A percentile compares a stretch with the other conserved stretches of the same genome.
Conservation (phyloP, 1,140 invertebrate genomes). For the Vollenhovia emeryi region DNA sequence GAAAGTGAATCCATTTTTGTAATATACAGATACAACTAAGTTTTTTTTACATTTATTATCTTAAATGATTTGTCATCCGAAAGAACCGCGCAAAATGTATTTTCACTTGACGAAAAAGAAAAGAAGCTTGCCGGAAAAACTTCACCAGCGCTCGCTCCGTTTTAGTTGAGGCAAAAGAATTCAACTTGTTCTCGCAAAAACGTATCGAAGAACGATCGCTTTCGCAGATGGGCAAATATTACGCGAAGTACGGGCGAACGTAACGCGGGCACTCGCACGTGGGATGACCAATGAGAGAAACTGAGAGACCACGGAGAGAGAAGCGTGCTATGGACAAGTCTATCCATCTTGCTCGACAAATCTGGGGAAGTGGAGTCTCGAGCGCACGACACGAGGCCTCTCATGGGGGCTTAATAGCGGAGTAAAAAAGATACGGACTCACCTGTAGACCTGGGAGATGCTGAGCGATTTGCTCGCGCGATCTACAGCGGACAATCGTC, state of each 20-base stretch:
- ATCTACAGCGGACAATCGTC: background rate
- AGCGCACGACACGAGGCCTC: conserved; percentile 13
- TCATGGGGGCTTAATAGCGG: conserved; percentile 27
- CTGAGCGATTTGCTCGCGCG: conserved; percentile 40
- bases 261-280: conserved; percentile 3
- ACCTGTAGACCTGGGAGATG: conserved; percentile 24
- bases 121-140: background rate
- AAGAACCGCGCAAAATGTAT: background rate
- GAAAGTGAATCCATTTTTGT: background rate
- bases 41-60: background rate
- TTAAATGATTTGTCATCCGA: background rate
- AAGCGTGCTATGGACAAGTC: conserved; percentile 64
- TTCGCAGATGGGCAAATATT: conserved; percentile 21
- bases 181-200: conserved; percentile 4
- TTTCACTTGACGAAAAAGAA: background rate
- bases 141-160: background rate
- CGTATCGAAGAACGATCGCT: conserved; percentile 21
- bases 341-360: conserved; percentile 70
- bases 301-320: conserved; percentile 14
- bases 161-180: background rate
- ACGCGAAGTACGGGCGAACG: conserved; percentile 31
- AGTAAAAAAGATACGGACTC: background rate
- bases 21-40: background rate
- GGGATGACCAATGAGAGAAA: background rate
- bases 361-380: conserved; percentile 52